Conservation (phyloP, 2,113 vertebrate genomes). For the Hippolais icterina region DNA sequence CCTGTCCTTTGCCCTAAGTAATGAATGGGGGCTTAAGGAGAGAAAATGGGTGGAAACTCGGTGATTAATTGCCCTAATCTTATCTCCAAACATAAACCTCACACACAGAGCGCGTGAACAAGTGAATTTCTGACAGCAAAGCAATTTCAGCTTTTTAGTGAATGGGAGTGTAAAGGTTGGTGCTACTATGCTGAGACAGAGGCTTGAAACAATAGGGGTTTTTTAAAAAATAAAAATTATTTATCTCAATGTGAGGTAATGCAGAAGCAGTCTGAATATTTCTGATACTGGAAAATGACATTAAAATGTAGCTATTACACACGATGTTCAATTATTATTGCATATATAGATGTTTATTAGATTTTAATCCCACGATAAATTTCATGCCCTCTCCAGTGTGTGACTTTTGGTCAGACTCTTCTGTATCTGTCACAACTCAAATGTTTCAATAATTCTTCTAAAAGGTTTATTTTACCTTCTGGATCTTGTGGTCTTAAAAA, state of each 20-base stretch:
- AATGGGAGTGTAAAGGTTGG: not conserved
- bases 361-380: not conserved
- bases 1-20: not conserved
- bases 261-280: not conserved
- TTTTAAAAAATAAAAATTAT: not conserved
- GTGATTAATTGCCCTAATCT: not conserved
- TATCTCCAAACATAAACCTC: not conserved
- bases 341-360: not conserved
- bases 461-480: not conserved
- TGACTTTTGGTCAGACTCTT: not conserved
- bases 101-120: accelerated
- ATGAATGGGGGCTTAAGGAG: not conserved
- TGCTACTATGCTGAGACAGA: not conserved
- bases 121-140: not conserved
- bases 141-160: not conserved
- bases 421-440: not conserved
- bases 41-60: not conserved
- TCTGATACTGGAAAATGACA: not conserved
- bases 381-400: not conserved
- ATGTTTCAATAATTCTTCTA: not conserved
- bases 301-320: not conserved
- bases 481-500: not conserved
- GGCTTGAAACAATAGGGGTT: not conserved
- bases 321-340: not conserved
- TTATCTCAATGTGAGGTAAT: not conserved